Evolutionary conservation across 2,113 vertebrate genomes (phyloP).

Genomic region (Lates calcarifer): DNA sequence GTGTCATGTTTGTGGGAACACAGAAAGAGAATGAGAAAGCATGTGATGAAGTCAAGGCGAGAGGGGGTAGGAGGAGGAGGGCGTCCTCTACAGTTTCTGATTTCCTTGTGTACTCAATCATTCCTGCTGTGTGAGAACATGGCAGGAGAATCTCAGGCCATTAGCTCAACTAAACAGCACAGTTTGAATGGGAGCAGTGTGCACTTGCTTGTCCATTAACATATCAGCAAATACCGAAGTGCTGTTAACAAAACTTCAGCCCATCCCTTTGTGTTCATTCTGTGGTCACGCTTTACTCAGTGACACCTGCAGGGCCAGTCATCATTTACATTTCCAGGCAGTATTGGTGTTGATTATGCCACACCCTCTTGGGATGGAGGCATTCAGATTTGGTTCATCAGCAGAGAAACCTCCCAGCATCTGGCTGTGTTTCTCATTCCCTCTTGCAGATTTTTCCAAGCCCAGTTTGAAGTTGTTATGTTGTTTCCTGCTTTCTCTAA

Average conservation of each 20-base stretch:
- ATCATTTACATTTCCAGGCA: constrained; percentile 33
- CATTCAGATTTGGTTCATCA: constrained; percentile 8
- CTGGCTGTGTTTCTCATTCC: neutral
- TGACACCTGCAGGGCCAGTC: neutral
- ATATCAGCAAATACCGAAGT: neutral
- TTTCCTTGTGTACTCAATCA: constrained; percentile 39
- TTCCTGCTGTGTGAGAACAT: constrained; percentile 56
- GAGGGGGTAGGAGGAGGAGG: constrained; percentile 9
- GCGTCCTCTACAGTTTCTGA: constrained; percentile 14
- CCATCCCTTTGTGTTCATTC: constrained; percentile 7
- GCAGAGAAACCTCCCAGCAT: neutral
- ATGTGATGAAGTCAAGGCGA: constrained; percentile 46
- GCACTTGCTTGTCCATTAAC: neutral
- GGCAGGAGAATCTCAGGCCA: constrained; percentile 26
- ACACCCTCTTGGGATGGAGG: neutral
- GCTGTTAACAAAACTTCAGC: neutral
- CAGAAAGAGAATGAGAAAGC: constrained; percentile 35
- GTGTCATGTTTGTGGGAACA: constrained; percentile 69
- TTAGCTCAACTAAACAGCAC: constrained; percentile 22
- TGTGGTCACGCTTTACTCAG: neutral
- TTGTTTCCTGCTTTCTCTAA: constrained; percentile 32
- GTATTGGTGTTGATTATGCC: constrained; percentile 1
- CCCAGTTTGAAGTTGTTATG: neutral
- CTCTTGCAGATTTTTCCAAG: neutral
- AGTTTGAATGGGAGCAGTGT: constrained; percentile 23